Conservation (phyloP, 2,797 vertebrate species). For the Buphagus erythrorhynchus region DNA sequence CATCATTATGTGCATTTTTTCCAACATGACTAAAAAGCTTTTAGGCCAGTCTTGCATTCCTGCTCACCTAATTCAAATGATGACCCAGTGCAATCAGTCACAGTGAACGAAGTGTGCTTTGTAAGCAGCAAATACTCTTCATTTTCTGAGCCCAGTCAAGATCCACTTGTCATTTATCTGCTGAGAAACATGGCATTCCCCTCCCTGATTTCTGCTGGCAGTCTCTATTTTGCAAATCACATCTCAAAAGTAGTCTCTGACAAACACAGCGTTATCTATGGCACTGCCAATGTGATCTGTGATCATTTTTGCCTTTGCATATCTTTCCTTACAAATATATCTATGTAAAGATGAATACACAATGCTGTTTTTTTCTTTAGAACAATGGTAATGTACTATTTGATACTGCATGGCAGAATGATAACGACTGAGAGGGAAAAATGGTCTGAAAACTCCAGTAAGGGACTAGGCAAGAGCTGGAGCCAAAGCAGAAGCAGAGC, state of each 20-base stretch:
- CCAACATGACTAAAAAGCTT: slow-evolving; percentile 42
- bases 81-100: slow-evolving; percentile 31
- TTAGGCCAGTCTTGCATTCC: slow-evolving; percentile 16
- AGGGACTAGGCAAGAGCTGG: neutral
- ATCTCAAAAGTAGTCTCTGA: neutral
- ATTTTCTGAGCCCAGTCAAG: neutral
- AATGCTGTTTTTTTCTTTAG: neutral
- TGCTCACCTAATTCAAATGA: slow-evolving; percentile 6
- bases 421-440: neutral
- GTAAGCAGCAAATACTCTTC: slow-evolving; percentile 19
- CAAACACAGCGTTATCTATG: neutral
- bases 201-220: neutral
- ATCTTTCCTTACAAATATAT: neutral
- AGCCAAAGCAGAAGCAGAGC: fast-evolving
- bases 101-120: neutral
- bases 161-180: neutral
- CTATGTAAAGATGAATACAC: neutral
- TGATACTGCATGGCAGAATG: neutral
- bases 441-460: neutral
- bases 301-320: neutral
- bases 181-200: neutral
- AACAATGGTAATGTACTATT: neutral
- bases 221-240: neutral
- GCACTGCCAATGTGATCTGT: neutral
- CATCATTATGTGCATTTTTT: slow-evolving; percentile 48